Base-by-base conservation (phyloP, 1,140 invertebrate species). In the Sycobia sp. region DNA sequence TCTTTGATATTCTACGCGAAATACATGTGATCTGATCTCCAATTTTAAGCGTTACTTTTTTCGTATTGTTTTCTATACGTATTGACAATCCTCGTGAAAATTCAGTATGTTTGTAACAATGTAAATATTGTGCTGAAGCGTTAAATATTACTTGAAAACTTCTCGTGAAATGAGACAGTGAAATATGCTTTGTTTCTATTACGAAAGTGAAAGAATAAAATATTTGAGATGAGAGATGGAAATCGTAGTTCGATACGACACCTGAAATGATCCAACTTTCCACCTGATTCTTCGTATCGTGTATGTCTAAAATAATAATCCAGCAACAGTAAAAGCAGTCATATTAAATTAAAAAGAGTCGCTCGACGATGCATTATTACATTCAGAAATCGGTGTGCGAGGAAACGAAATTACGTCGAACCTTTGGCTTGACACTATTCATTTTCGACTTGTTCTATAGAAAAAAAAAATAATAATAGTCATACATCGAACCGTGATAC, bases 271-370 rank as follows among this genome's bases (percentile, higher is more conserved):
- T 49, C 47, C 36, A 51, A 39, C 38, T 53, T 61, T 53, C 39
- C 20, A 53, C 38, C 47, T 44, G 49, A 36, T 53, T 61, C 38
- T 53, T 51, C 20, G 47, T 53, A 61, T 61, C 49, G 27, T 61
- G 58, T 44, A 20, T 61, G 50, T 60, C 29, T 54, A 54, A 53
- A 53, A 36, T 46, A 54, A 54, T 44, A 20, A n/a, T 44, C 39
- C 36, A 41, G 38, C 27, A 50, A 4, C 44, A 58, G 22, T 46
- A 13, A 20, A 34, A 51, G 29, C n/a, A 36, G 38, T 4, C 11
- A 11, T 32, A 32, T 32, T 7, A 32, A 32, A 32, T 7, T 3
- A 29, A 39, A 10, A 41, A 16, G 20, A 50, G 39, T 53, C 49
- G 58, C 23, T 44, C 29, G 39, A 29, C 29, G 20, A 50, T 14